Evolutionary conservation across 2,113 vertebrate genomes (phyloP).

Genomic region (Turnix velox): DNA sequence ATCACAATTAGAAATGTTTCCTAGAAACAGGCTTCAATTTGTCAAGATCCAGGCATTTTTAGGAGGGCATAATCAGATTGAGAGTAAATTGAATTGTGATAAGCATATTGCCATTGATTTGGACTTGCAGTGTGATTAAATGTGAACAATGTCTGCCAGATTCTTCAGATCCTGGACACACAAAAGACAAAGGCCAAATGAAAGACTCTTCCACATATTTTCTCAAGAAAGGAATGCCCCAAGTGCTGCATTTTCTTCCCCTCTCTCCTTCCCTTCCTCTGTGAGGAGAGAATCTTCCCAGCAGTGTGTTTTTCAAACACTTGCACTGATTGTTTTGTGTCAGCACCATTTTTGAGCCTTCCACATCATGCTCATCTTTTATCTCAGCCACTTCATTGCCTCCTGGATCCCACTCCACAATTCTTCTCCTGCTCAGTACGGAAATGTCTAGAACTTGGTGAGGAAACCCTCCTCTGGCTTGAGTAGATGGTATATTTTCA

Average conservation of each 20-base stretch:
- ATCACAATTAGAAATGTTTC: slow-evolving; percentile 12
- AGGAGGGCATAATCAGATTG: slow-evolving; percentile 20
- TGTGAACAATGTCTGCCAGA: slow-evolving; percentile 1
- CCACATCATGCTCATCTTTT: rapidly evolving
- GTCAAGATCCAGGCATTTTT: not conserved
- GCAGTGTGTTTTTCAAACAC: not conserved
- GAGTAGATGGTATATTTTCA: not conserved
- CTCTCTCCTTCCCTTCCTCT: not conserved
- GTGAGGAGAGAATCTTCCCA: not conserved
- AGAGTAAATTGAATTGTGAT: slow-evolving; percentile 46
- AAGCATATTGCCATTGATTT: slow-evolving; percentile 41
- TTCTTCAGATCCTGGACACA: not conserved
- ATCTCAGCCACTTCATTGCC: not conserved
- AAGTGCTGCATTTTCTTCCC: not conserved
- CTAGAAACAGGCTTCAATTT: slow-evolving; percentile 2
- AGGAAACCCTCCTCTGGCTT: not conserved
- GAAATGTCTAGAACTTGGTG: not conserved
- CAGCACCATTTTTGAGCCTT: not conserved
- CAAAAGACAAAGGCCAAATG: not conserved
- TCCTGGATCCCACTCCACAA: not conserved
- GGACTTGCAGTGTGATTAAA: slow-evolving; percentile 15
- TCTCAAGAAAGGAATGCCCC: not conserved
- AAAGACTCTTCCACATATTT: not conserved
- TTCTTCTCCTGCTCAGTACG: not conserved
- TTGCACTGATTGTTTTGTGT: not conserved